These are phyloP conservation scores for Tenthredo distinguenda DNA, from an alignment of 2,888 invertebrate genomes.

Conservation along the genomic window DNA sequence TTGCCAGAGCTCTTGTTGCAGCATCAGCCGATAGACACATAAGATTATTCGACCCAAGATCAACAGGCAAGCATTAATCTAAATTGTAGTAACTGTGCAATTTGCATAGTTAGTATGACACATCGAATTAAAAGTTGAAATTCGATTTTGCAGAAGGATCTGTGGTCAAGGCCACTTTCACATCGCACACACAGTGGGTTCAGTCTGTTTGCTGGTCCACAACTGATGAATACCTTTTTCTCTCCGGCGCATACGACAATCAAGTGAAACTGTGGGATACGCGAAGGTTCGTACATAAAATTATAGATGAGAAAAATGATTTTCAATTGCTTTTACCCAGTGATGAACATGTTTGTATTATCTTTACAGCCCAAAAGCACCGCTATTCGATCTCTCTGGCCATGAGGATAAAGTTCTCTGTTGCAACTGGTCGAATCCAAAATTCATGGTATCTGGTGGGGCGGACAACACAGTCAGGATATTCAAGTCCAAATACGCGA, in stretches of 20 bases:
- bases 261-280: slow-evolving; percentile 97
- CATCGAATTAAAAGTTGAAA: background rate
- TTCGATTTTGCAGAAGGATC: slow-evolving; percentile 85
- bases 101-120: background rate
- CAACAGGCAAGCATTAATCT: slow-evolving; percentile 82
- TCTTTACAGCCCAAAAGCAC: slow-evolving; percentile 88
- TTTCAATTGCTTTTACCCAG: background rate
- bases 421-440: slow-evolving; percentile 95
- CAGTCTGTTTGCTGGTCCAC: slow-evolving; percentile 94
- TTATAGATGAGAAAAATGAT: background rate
- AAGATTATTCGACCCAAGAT: slow-evolving; percentile 94
- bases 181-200: slow-evolving; percentile 95
- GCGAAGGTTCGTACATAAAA: slow-evolving; percentile 83
- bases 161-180: slow-evolving; percentile 92
- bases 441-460: slow-evolving; percentile 93
- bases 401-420: slow-evolving; percentile 96
- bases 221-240: slow-evolving; percentile 89
- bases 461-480: slow-evolving; percentile 96
- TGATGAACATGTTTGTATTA: slow-evolving; percentile 31
- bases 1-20: slow-evolving; percentile 88
- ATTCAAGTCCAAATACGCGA: slow-evolving; percentile 84
- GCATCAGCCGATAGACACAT: slow-evolving; percentile 95
- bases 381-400: slow-evolving; percentile 94
- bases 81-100: background rate
- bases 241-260: slow-evolving; percentile 96